Evolutionary conservation across 2,797 vertebrate genomes (phyloP).

Genomic region (Anguilla pacifica): DNA sequence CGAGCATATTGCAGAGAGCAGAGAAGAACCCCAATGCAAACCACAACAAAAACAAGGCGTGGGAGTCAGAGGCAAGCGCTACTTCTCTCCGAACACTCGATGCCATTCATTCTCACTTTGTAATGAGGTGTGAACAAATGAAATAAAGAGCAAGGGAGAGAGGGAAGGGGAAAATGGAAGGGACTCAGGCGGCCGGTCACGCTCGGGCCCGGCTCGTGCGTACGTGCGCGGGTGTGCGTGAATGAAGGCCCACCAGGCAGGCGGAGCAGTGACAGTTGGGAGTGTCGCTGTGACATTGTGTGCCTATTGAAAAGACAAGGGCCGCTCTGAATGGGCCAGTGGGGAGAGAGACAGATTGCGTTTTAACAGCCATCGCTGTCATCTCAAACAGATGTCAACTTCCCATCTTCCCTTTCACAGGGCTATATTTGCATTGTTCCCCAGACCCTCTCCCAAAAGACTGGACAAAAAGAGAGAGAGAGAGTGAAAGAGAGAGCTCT

Average conservation of each 20-base stretch:
- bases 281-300: slow-evolving; percentile 63
- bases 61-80: slow-evolving; percentile 14
- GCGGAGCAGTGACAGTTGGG: slow-evolving; percentile 65
- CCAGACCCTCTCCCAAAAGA: slow-evolving; percentile 70
- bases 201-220: slow-evolving; percentile 28
- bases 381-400: slow-evolving; percentile 83
- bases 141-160: slow-evolving; percentile 22
- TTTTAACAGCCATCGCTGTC: slow-evolving; percentile 81
- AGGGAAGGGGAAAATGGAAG: slow-evolving; percentile 35
- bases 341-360: slow-evolving; percentile 77
- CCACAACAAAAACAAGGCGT: slow-evolving; percentile 6
- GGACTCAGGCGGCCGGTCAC: not conserved
- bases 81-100: slow-evolving; percentile 8
- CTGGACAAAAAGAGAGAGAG: slow-evolving; percentile 35
- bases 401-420: slow-evolving; percentile 76
- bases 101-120: slow-evolving; percentile 26
- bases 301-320: slow-evolving; percentile 61
- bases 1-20: slow-evolving; percentile 19
- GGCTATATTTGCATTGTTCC: slow-evolving; percentile 78
- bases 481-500: not conserved
- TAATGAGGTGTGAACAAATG: slow-evolving; percentile 26
- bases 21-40: slow-evolving; percentile 12
- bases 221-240: slow-evolving; percentile 48
- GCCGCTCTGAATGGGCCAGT: slow-evolving; percentile 69
- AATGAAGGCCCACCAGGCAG: slow-evolving; percentile 36